These are phyloP conservation scores for Tricholaema leucomelas DNA, from an alignment of 2,113 vertebrate genomes.

Conservation along the genomic window DNA sequence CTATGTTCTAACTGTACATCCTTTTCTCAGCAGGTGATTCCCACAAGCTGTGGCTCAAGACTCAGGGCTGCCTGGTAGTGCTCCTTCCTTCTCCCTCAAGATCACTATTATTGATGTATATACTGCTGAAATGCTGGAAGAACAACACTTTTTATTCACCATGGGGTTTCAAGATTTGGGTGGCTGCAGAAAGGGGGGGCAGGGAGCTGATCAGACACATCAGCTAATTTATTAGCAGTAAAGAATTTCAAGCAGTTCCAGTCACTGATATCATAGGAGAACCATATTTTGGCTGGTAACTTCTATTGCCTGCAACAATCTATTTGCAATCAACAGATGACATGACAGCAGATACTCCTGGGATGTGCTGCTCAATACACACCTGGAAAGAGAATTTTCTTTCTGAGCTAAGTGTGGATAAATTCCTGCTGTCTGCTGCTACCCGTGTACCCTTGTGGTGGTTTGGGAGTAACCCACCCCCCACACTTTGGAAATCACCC, in stretches of 20 bases:
- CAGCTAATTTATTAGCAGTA: neutral
- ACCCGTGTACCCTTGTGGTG: neutral
- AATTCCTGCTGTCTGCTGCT: neutral
- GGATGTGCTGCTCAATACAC: neutral
- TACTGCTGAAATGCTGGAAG: neutral
- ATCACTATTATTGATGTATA: neutral
- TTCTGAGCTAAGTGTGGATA: neutral
- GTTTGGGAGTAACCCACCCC: no score
- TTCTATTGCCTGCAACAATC: neutral
- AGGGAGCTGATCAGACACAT: neutral
- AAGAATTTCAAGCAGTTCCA: neutral
- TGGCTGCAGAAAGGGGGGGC: neutral
- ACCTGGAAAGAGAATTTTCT: neutral
- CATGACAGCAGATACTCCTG: neutral
- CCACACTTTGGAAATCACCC: no score
- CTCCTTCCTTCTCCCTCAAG: neutral
- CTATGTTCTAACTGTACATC: neutral
- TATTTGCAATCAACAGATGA: neutral
- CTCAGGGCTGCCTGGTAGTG: fast-evolving
- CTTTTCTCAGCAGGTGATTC: neutral
- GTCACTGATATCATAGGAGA: neutral
- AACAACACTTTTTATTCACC: neutral
- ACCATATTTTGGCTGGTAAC: neutral
- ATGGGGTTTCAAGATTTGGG: neutral
- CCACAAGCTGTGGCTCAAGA: neutral